These are phyloP conservation scores for Cynocephalus volans DNA, from an alignment of 2,113 vertebrate species.

Conservation along the genomic window DNA sequence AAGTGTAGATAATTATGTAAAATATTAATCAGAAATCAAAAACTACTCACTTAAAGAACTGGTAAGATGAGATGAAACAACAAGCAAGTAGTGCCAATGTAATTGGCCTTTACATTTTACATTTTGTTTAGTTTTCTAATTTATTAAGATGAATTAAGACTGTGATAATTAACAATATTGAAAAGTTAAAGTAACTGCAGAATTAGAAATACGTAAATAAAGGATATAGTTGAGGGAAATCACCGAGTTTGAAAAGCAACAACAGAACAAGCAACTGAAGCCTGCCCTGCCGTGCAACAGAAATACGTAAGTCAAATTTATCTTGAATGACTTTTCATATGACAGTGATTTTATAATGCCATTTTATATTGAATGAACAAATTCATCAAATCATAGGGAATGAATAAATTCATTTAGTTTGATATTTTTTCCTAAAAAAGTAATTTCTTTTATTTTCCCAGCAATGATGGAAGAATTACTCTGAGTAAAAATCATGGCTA, in stretches of 20 bases:
- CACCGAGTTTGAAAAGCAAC: not conserved
- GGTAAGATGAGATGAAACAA: not conserved
- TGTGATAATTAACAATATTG: not conserved
- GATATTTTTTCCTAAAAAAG: not conserved
- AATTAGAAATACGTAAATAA: not conserved
- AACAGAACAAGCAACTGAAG: not conserved
- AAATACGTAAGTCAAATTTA: not conserved
- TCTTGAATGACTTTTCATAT: too few relatives aligned
- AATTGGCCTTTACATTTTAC: slow-evolving; percentile 16
- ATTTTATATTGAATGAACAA: too few relatives aligned
- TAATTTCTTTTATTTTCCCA: not conserved
- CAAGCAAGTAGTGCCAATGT: not conserved
- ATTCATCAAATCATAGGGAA: not conserved
- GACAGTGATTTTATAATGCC: too few relatives aligned
- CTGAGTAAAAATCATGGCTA: not conserved
- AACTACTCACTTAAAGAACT: not conserved
- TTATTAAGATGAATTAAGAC: slow-evolving; percentile 15
- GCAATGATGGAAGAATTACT: not conserved
- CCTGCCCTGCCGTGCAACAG: not conserved
- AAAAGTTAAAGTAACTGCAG: slow-evolving; percentile 37
- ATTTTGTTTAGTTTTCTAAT: slow-evolving; percentile 36
- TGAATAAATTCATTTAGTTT: not conserved
- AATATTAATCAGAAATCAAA: not conserved
- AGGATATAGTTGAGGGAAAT: not conserved
- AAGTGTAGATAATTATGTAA: not conserved